These are phyloP conservation scores for Ahaetulla prasina DNA, from an alignment of 2,113 vertebrate genomes.

Conservation along the genomic window DNA sequence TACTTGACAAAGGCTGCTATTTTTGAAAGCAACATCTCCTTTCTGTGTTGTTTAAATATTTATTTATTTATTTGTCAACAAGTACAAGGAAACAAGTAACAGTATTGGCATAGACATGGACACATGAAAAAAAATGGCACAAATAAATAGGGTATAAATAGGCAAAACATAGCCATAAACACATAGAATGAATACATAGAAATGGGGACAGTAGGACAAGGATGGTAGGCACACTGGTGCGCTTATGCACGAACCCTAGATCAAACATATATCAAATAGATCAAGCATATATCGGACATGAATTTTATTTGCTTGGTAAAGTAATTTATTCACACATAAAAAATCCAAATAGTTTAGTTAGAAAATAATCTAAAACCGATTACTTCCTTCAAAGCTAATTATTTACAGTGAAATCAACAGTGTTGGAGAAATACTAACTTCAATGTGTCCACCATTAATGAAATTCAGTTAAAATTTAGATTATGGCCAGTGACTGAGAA, in stretches of 20 bases:
- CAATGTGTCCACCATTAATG: neutral
- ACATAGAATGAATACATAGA: too few relatives aligned
- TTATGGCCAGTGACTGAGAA: neutral
- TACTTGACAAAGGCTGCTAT: neutral
- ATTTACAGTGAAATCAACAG: neutral
- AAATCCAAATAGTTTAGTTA: neutral
- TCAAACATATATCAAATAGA: too few relatives aligned
- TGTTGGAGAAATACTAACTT: neutral
- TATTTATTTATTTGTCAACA: too few relatives aligned
- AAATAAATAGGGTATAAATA: too few relatives aligned
- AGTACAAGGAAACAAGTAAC: too few relatives aligned
- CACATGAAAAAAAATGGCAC: too few relatives aligned
- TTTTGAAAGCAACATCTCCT: neutral
- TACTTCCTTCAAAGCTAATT: neutral
- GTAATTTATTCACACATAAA: neutral
- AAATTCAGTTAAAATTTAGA: neutral
- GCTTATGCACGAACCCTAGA: too few relatives aligned
- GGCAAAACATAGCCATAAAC: too few relatives aligned
- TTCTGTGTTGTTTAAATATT: neutral
- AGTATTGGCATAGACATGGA: too few relatives aligned
- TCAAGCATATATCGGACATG: neutral
- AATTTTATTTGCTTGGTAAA: neutral
- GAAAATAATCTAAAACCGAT: neutral
- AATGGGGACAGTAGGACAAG: too few relatives aligned
- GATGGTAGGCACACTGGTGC: too few relatives aligned